These are phyloP conservation scores for Cerastis rubricosa DNA, from an alignment of 2,888 invertebrate genomes.

Conservation along the genomic window DNA sequence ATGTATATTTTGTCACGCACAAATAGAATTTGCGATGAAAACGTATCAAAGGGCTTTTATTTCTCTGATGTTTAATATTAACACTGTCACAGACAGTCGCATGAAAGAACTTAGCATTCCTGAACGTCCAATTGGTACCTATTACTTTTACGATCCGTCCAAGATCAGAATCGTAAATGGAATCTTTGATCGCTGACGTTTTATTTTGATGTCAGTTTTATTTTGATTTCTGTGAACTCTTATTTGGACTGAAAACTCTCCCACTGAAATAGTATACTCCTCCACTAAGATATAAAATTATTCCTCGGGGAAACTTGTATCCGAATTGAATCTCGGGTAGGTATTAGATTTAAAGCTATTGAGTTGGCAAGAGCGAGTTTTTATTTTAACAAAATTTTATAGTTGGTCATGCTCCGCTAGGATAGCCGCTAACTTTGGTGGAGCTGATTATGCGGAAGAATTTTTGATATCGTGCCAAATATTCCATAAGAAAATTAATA, in stretches of 20 bases:
- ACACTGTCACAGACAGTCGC: slow-evolving; percentile 48
- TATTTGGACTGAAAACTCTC: slow-evolving; percentile 55
- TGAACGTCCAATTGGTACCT: slow-evolving; percentile 61
- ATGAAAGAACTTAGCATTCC: slow-evolving; percentile 62
- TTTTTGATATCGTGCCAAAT: slow-evolving; percentile 68
- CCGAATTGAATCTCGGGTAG: slow-evolving; percentile 71
- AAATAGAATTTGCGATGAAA: slow-evolving; percentile 46
- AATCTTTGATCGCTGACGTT: slow-evolving; percentile 63
- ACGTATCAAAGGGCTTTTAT: slow-evolving; percentile 51
- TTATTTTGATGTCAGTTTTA: slow-evolving; percentile 59
- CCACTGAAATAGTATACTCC: slow-evolving; percentile 59
- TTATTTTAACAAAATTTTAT: slow-evolving; percentile 53
- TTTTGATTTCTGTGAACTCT: slow-evolving; percentile 65
- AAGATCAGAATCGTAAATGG: slow-evolving; percentile 66
- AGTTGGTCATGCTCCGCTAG: slow-evolving; percentile 27
- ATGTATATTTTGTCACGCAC: slow-evolving; percentile 46
- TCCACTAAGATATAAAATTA: slow-evolving; percentile 68
- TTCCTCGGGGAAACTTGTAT: slow-evolving; percentile 64
- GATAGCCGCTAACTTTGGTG: slow-evolving; percentile 34
- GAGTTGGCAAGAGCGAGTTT: slow-evolving; percentile 54
- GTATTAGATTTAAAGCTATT: slow-evolving; percentile 69
- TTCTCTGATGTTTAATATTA: slow-evolving; percentile 58
- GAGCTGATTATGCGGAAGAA: slow-evolving; percentile 58
- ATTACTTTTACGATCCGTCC: slow-evolving; percentile 65
- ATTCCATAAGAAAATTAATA: slow-evolving; percentile 65